A percentile compares a stretch with the other conserved stretches of the same genome.
phyloP scores from a whole-genome alignment of 2,113 vertebrate species.

The human region GRCh38 chr22:27488001-27488500 shows the following conservation, averaged over 20 bases:
- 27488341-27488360: accelerated
- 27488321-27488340: constrained; percentile 44
- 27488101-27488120: constrained; percentile 49
- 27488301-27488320: constrained; percentile 37
- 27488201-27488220: constrained; percentile 45
- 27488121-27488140: constrained; percentile 8
- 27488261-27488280: constrained; percentile 52
- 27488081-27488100: constrained; percentile 40
- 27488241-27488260: constrained; percentile 70
- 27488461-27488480: not conserved
- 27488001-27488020: not conserved
- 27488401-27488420: not conserved
- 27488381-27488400: not conserved
- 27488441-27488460: not conserved
- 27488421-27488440: not conserved
- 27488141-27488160: constrained; percentile 38
- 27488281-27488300: constrained; percentile 32
- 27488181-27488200: not conserved
- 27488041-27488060: accelerated
- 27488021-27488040: accelerated
- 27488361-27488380: not conserved
- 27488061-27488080: not conserved
- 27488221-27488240: constrained; percentile 47
- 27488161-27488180: not conserved
- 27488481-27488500: not conserved